A percentile compares a stretch with the other conserved stretches of the same genome.
Evolutionary conservation across 1,140 invertebrate genomes (phyloP).

Genomic region (Phortica variegata): DNA sequence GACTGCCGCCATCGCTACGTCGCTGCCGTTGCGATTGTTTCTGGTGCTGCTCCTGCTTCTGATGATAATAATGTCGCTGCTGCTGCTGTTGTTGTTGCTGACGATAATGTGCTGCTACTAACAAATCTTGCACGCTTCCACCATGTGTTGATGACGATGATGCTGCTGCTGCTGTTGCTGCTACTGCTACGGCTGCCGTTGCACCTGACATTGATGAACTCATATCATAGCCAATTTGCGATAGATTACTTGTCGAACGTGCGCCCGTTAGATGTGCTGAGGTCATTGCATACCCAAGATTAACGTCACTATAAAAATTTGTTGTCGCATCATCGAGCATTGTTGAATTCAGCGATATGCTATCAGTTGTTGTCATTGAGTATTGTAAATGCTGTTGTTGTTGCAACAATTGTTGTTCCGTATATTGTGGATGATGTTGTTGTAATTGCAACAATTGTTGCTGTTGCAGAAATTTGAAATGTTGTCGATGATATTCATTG

Average conservation of each 20-base stretch:
- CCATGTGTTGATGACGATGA: too few species aligned
- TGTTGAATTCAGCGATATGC: conserved; percentile 29
- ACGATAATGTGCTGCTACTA: neutral
- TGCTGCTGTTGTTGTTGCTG: conserved; percentile 30
- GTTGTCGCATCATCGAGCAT: conserved; percentile 29
- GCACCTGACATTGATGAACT: too few species aligned
- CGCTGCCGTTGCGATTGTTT: too few species aligned
- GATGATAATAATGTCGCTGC: conserved; percentile 3
- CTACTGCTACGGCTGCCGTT: too few species aligned
- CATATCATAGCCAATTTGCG: conserved; percentile 18
- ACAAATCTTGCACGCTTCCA: neutral
- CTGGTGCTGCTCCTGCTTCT: neutral
- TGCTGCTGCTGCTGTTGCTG: too few species aligned
- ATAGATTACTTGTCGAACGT: conserved; percentile 30
- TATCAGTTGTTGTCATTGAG: conserved; percentile 13
- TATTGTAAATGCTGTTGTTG: conserved; percentile 21
- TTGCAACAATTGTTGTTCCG: conserved; percentile 11
- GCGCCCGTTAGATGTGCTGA: conserved; percentile 23
- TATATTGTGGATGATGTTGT: conserved; percentile 30
- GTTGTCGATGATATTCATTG: conserved; percentile 54
- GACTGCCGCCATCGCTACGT: too few species aligned
- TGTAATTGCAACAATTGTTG: conserved; percentile 24
- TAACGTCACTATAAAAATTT: conserved; percentile 27
- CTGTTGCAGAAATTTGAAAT: conserved; percentile 32
- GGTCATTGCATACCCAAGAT: conserved; percentile 8